These are phyloP conservation scores for Calidris pugnax DNA, from an alignment of 2,113 vertebrate species.

Conservation along the genomic window DNA sequence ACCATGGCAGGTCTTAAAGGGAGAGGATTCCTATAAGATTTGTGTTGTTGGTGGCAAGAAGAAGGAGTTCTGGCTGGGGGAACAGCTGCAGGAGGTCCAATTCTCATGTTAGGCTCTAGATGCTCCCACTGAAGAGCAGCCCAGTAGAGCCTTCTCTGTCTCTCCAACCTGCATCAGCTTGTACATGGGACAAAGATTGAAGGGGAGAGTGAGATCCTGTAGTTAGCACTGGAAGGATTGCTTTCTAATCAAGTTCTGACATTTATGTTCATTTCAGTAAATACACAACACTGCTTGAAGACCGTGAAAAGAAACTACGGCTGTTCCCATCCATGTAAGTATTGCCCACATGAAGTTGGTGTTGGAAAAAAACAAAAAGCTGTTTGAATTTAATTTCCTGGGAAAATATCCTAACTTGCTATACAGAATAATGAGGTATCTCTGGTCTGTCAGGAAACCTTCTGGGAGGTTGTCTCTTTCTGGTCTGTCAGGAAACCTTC, in stretches of 20 bases:
- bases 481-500: conserved; percentile 81
- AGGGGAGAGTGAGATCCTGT: background rate
- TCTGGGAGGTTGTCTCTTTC: conserved; percentile 73
- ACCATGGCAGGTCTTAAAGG: background rate
- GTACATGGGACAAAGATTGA: background rate
- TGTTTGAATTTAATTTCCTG: background rate
- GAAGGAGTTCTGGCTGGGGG: background rate
- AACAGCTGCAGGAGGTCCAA: background rate
- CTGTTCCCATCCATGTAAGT: conserved; percentile 88
- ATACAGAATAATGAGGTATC: background rate
- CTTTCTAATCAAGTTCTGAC: background rate
- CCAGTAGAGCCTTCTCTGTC: background rate
- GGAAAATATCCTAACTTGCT: background rate
- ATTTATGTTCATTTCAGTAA: conserved; percentile 73
- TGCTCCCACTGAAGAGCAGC: background rate
- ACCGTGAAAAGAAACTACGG: conserved; percentile 79
- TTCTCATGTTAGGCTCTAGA: background rate
- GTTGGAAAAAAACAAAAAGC: background rate
- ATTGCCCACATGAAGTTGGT: background rate
- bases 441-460: conserved; percentile 78
- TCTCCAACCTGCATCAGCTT: background rate
- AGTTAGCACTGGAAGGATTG: background rate
- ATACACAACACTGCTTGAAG: conserved; percentile 86
- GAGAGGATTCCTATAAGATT: background rate
- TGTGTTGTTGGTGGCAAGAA: background rate